phyloP scores from a whole-genome alignment of 2,888 invertebrate genomes.

The Tortrix viridana region DNA sequence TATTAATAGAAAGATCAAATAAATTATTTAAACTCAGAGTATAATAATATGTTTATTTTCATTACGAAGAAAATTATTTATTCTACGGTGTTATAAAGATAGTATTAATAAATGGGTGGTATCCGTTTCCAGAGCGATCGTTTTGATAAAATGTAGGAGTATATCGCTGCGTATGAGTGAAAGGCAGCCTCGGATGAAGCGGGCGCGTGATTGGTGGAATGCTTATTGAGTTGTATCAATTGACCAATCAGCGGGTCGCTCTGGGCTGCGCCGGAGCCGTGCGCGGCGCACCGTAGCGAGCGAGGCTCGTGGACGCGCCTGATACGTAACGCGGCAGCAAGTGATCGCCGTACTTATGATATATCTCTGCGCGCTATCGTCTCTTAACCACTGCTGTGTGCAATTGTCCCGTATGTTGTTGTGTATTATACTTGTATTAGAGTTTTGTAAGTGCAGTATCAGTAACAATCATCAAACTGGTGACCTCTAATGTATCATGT shows the following conservation, averaged over 20 bases:
- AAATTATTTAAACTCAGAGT: conserved; percentile 71
- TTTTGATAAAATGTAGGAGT: conserved; percentile 5
- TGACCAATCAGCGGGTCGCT: conserved; percentile 43
- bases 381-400: conserved; percentile 72
- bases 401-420: conserved; percentile 72
- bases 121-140: conserved; percentile 54
- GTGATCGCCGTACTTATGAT: conserved; percentile 67
- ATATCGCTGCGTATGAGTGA: background rate
- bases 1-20: conserved; percentile 67
- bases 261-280: conserved; percentile 2
- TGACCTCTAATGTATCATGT: conserved; percentile 76
- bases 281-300: background rate
- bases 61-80: conserved; percentile 74
- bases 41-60: conserved; percentile 65
- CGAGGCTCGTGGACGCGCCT: conserved; percentile 35
- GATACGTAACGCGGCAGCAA: conserved; percentile 50
- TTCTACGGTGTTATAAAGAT: conserved; percentile 60
- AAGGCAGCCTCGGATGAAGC: background rate
- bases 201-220: background rate
- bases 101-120: conserved; percentile 67
- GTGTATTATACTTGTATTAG: conserved; percentile 81
- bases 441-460: conserved; percentile 65
- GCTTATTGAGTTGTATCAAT: background rate
- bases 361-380: conserved; percentile 60
- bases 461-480: conserved; percentile 70